Conservation (phyloP, 2,797 vertebrate species). For the Chaenodraco wilsoni region DNA sequence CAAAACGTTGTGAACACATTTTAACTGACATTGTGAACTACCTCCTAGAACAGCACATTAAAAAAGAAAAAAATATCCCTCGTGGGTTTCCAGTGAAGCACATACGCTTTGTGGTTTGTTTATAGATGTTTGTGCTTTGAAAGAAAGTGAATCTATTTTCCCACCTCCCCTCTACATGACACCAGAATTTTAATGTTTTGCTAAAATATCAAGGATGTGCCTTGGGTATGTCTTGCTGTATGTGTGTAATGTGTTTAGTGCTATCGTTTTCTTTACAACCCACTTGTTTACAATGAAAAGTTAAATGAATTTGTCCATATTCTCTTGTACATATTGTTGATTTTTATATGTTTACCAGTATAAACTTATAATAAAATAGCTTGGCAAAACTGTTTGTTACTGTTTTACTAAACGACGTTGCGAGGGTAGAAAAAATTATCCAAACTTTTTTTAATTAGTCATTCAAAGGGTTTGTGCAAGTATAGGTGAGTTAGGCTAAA, state of each 20-base stretch:
- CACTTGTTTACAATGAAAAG: constrained; percentile 76
- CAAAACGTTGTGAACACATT: constrained; percentile 26
- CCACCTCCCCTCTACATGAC: constrained; percentile 24
- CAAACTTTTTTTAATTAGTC: constrained; percentile 25
- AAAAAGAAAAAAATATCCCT: background rate
- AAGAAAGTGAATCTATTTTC: constrained; percentile 36
- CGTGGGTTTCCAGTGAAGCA: constrained; percentile 36
- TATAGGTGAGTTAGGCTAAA: background rate
- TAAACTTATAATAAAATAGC: constrained; percentile 78
- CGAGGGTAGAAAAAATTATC: background rate
- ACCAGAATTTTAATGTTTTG: constrained; percentile 63
- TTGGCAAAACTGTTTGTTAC: constrained; percentile 41
- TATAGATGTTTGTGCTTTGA: constrained; percentile 39
- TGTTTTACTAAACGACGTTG: constrained; percentile 24
- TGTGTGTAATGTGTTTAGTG: constrained; percentile 67
- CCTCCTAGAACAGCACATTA: constrained; percentile 37
- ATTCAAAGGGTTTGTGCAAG: constrained; percentile 21
- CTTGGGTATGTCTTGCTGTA: constrained; percentile 76
- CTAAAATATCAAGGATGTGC: constrained; percentile 80
- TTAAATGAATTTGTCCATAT: constrained; percentile 62
- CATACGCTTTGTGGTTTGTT: constrained; percentile 31
- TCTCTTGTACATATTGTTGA: constrained; percentile 73
- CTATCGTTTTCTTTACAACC: constrained; percentile 79
- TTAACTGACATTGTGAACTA: constrained; percentile 23
- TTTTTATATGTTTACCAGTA: constrained; percentile 79